Conservation (phyloP, 2,113 vertebrate genomes). For the Andinoacara biseriatus region DNA sequence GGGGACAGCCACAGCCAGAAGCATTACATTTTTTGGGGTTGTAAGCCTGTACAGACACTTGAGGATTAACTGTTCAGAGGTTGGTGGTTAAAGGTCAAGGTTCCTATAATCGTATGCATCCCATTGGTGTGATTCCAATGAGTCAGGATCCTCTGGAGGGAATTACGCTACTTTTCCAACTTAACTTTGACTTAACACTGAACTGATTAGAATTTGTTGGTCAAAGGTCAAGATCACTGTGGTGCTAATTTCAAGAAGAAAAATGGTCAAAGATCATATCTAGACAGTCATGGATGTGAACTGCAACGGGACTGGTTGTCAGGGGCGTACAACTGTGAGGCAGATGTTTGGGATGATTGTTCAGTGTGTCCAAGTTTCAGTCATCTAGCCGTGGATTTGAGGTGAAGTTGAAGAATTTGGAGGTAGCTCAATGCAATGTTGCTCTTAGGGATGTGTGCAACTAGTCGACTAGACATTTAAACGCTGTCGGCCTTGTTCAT, state of each 20-base stretch:
- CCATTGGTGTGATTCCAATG: background rate
- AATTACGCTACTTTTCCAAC: background rate
- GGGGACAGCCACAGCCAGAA: background rate
- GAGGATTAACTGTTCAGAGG: background rate
- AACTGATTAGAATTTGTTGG: background rate
- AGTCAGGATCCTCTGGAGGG: background rate
- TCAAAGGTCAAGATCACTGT: background rate
- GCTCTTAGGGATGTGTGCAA: no score
- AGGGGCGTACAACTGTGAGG: background rate
- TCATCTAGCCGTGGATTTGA: no score
- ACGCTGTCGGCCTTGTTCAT: no score
- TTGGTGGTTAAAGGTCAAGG: background rate
- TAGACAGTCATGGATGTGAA: background rate
- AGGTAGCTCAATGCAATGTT: no score
- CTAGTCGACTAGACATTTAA: no score
- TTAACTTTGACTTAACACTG: background rate
- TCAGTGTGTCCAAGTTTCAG: no score
- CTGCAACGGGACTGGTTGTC: background rate
- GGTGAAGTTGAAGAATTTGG: no score
- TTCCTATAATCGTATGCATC: background rate
- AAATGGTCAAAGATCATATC: background rate
- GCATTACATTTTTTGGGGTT: background rate
- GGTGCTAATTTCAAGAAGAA: background rate
- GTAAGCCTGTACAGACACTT: background rate
- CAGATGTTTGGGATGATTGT: no score